phyloP scores from a whole-genome alignment of 2,797 vertebrate species.

The Neostethus bicornis region DNA sequence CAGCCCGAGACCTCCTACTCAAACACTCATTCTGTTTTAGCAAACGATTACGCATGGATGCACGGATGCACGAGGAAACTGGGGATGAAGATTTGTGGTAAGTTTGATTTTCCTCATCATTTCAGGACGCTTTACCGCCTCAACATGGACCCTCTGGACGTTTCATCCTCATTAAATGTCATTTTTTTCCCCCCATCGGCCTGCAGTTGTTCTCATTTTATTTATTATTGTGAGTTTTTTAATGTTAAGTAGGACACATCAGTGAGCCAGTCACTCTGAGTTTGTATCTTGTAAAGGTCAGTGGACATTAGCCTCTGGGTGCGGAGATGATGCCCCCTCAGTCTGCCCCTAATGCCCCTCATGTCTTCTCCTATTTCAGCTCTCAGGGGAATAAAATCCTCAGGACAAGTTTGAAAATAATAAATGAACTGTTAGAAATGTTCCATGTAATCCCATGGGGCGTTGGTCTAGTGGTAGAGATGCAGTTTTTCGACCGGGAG shows the following conservation, averaged over 20 bases:
- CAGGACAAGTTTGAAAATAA: conserved; percentile 27
- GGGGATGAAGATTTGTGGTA: conserved; percentile 98
- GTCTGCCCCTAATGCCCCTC: conserved; percentile 19
- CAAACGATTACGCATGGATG: conserved; percentile 93
- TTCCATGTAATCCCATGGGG: too few relatives aligned
- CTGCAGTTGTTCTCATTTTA: not conserved
- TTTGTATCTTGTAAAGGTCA: conserved; percentile 76
- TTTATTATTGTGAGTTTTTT: not conserved
- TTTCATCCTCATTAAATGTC: not conserved
- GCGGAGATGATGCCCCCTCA: conserved; percentile 32
- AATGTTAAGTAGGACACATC: conserved; percentile 34
- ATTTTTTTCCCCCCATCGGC: not conserved
- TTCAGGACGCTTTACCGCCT: not conserved
- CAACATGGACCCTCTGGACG: not conserved
- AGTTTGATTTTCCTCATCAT: conserved; percentile 67
- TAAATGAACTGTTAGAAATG: too few relatives aligned
- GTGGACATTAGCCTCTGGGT: conserved; percentile 68
- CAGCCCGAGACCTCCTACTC: conserved; percentile 53
- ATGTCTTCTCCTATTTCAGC: conserved; percentile 51
- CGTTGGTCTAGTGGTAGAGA: too few relatives aligned
- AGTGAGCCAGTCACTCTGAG: conserved; percentile 58
- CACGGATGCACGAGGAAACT: conserved; percentile 98
- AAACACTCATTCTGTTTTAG: conserved; percentile 82
- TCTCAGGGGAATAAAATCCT: conserved; percentile 11
- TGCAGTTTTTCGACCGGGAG: too few relatives aligned